Conservation (phyloP, 2,888 invertebrate species). For the Criorhina ranunculi region DNA sequence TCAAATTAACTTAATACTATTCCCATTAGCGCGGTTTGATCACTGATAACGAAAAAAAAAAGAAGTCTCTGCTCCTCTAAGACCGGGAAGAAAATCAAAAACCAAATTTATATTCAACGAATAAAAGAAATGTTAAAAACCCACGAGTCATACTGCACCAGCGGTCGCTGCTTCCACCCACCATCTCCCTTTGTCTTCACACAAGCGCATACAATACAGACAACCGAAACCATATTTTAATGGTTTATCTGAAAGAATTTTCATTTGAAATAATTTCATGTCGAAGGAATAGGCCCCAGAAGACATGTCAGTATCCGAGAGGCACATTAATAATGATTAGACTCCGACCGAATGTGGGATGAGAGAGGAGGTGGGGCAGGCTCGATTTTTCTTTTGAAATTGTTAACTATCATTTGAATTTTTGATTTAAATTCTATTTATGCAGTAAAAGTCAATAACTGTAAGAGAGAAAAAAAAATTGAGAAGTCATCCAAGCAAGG, state of each 20-base stretch:
- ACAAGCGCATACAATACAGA: slow-evolving; percentile 7
- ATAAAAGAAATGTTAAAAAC: slow-evolving; percentile 25
- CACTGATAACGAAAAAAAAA: slow-evolving; percentile 23
- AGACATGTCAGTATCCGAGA: slow-evolving; percentile 39
- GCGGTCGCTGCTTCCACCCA: slow-evolving; percentile 16
- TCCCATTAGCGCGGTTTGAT: slow-evolving; percentile 39
- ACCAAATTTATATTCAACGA: slow-evolving; percentile 12
- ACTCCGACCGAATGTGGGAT: slow-evolving; percentile 16
- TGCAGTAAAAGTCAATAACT: slow-evolving; percentile 12
- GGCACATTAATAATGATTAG: slow-evolving; percentile 56
- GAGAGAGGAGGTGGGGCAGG: neutral
- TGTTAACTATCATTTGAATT: slow-evolving; percentile 39
- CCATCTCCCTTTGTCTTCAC: neutral
- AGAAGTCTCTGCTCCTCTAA: slow-evolving; percentile 3
- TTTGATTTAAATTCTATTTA: slow-evolving; percentile 41
- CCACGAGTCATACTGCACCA: slow-evolving; percentile 29
- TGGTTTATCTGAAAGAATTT: slow-evolving; percentile 64
- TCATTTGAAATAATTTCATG: slow-evolving; percentile 63
- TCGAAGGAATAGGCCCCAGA: slow-evolving; percentile 40
- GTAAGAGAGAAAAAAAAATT: slow-evolving; percentile 1
- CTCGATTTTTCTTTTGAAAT: slow-evolving; percentile 23
- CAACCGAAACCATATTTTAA: slow-evolving; percentile 60
- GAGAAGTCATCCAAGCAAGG: slow-evolving; percentile 20
- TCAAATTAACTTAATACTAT: slow-evolving; percentile 41
- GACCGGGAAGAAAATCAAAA: neutral